Conservation (phyloP, 2,797 vertebrate genomes). For the Enteromius thamalakanensis region DNA sequence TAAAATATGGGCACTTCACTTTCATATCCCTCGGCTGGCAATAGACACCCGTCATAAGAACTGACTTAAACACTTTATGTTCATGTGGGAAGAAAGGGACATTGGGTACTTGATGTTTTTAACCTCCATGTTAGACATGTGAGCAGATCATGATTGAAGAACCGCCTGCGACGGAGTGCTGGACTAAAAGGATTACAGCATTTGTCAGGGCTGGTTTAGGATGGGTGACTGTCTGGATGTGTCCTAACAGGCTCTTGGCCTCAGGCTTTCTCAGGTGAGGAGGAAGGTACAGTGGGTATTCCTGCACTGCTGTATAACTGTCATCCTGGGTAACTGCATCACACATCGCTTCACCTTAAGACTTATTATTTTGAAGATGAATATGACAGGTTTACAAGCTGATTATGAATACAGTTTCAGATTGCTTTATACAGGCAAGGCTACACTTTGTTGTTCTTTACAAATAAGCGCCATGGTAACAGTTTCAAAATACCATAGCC, state of each 20-base stretch:
- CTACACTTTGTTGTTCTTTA: neutral
- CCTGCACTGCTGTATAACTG: neutral
- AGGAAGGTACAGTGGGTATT: neutral
- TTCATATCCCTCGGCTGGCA: constrained; percentile 39
- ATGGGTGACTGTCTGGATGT: neutral
- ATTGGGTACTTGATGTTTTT: constrained; percentile 22
- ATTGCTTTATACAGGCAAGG: neutral
- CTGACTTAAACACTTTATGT: constrained; percentile 6
- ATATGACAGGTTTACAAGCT: neutral
- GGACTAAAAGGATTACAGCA: constrained; percentile 3
- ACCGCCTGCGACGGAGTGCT: neutral
- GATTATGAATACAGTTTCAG: neutral
- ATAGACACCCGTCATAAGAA: neutral
- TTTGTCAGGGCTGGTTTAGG: constrained; percentile 26
- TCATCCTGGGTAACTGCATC: neutral
- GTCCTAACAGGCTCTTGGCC: neutral
- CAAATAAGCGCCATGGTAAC: constrained; percentile 9
- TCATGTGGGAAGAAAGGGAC: constrained; percentile 6
- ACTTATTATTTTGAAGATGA: neutral
- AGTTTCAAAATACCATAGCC: constrained; percentile 1
- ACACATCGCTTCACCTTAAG: neutral
- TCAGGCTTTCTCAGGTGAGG: constrained; percentile 22
- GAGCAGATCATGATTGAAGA: neutral
- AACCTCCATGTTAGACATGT: constrained; percentile 9
- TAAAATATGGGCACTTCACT: constrained; percentile 56